Evolutionary conservation across 2,888 invertebrate species (phyloP), one percentile per base, ranked within the genome.

Genomic region (Carterocephalus palaemon): DNA sequence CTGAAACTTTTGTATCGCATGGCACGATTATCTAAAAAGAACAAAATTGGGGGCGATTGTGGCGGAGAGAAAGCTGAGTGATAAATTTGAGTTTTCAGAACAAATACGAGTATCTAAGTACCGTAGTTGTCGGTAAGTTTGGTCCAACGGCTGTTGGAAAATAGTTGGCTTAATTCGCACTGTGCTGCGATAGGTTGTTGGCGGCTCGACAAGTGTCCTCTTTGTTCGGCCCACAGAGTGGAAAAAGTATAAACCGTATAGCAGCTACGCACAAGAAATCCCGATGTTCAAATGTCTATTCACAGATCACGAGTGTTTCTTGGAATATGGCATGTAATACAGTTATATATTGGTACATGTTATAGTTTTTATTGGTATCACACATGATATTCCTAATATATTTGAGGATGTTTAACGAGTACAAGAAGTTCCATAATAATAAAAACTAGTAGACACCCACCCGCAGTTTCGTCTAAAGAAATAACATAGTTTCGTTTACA

Each of bases 211-310:
- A 32, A 40, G 40, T 32, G 40, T 31, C 23, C 40, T 40, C 40
- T 17, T 40, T 40, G 40, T 40, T 31, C 23, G 40, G 23, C 40
- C 28, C 40, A 2, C 40, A 40, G 32, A 40, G 23, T 32, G 32
- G 32, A 40, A 15, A 15, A 28, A n/a, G 6, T 15, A 28, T 15
- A 13, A 12, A 13, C 28, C 13, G 28, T 13, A 2, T 1, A 1
- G 13, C 7, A n/a, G 15, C 28, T 15, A 15, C 8, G 15, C 7
- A 26, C 12, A n/a, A 28, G 7, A 15, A 28, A 28, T 28, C 8
- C 28, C 13, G 15, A 28, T 28, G 28, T 28, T 15, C 13, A 15
- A 15, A 15, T 28, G n/a, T 28, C 15, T n/a, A 28, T 15, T 15
- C n/a, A 7, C 13, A n/a, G n/a, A n/a, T n/a, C n/a, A 28, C 28